Base-by-base conservation (phyloP, 2,797 vertebrate species). In the Sebastes jordani region DNA sequence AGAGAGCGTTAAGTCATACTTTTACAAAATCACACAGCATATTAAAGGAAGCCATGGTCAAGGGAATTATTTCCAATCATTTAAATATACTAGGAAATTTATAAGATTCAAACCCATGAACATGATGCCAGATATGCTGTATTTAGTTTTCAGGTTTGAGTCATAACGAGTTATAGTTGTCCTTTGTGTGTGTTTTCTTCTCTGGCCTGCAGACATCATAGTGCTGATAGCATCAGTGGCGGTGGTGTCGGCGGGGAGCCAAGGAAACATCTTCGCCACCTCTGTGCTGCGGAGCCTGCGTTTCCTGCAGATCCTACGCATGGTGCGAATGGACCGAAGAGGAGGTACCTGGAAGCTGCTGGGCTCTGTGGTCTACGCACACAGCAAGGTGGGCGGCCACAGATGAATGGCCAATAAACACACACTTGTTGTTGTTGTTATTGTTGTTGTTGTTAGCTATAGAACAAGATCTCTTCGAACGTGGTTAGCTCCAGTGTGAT, bases 341-440 rank as follows among this genome's bases (percentile, higher is more conserved):
- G 98, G 98, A 78, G 98, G 98, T 69, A 99, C 98, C 83, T 99
- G 98, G 98, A 99, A 99, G 93, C 96, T 99, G 59, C 95, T 99
- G 91, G 98, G 98, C 79, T 99, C 98, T 25, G 98, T 99, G 90
- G 98, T 99, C 85, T 99, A 99, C 82, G 98, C 98, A 73, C 98
- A 99, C 93, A 99, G 98, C 94, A 99, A 99, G 97, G 98, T 99
- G 94, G 0, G 86, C 9, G 4, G 10, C 18, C 34, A 20, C 49
- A 64, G 8, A 71, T 18, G 25, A 16, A 42, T 8, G 32, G 22
- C 2, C n/a, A n/a, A 65, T 5, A 60, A 34, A 76, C 23, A 66
- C 27, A 32, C 64, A 54, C 6, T 49, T 49, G 46, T n/a, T 46
- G 23, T 7, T 69, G 29, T 30, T 30, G 29, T 30, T 29, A 6